These are phyloP conservation scores for Calcarius lapponicus DNA, from an alignment of 2,797 vertebrate species.

Conservation along the genomic window DNA sequence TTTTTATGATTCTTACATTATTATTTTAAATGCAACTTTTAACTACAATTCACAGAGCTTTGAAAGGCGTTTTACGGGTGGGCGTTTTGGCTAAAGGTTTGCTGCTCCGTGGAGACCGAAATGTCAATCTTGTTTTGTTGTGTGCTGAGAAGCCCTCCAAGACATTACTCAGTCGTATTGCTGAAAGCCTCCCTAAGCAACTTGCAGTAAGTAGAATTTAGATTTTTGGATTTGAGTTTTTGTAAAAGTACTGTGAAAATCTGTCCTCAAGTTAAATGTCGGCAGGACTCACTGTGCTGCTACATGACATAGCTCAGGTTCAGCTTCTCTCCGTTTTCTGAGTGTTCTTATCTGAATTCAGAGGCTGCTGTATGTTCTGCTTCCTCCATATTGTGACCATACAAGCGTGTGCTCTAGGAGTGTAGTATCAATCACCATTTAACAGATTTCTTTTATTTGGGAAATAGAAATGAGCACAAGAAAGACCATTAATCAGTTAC, in stretches of 20 bases:
- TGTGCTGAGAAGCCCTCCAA: slow-evolving; percentile 95
- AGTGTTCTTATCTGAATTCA: not conserved
- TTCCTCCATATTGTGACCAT: not conserved
- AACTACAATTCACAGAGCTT: slow-evolving; percentile 72
- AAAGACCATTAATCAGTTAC: not conserved
- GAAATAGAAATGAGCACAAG: not conserved
- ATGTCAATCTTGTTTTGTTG: slow-evolving; percentile 93
- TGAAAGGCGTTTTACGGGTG: slow-evolving; percentile 96
- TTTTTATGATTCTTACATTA: not conserved
- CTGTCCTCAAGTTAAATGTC: not conserved
- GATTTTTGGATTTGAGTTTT: not conserved
- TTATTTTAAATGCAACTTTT: slow-evolving; percentile 28
- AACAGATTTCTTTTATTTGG: not conserved
- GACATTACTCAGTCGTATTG: slow-evolving; percentile 85
- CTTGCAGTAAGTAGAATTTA: slow-evolving; percentile 85
- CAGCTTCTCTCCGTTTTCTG: not conserved
- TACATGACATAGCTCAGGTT: not conserved
- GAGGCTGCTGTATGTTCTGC: not conserved
- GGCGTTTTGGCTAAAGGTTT: slow-evolving; percentile 97
- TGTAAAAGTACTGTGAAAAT: not conserved
- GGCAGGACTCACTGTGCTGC: not conserved
- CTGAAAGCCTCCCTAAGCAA: slow-evolving; percentile 95
- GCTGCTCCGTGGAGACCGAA: slow-evolving; percentile 93
- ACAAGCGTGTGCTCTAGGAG: not conserved
- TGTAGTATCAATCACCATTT: not conserved